phyloP scores from a whole-genome alignment of 2,888 invertebrate species.

The Smittia aterrima region DNA sequence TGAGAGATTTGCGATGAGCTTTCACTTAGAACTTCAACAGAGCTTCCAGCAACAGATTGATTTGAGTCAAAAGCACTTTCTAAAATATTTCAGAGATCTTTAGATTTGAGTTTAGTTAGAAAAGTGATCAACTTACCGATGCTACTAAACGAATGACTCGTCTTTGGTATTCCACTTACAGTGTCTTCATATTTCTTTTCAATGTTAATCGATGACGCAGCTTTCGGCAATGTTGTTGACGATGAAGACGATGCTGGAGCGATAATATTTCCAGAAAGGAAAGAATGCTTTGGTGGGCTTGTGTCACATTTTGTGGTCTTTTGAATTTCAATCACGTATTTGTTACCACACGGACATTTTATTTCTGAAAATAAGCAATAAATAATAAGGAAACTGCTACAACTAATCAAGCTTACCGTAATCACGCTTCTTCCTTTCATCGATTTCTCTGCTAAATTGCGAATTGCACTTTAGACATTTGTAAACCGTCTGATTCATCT shows the following conservation, averaged over 20 bases:
- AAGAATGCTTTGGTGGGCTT: constrained; percentile 9
- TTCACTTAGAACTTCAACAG: constrained; percentile 63
- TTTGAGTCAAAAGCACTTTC: constrained; percentile 52
- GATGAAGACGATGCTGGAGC: constrained; percentile 43
- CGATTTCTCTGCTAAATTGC: constrained; percentile 59
- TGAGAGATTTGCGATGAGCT: constrained; percentile 35
- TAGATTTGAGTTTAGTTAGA: neutral
- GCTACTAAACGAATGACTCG: constrained; percentile 30
- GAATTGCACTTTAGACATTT: constrained; percentile 64
- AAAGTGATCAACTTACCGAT: constrained; percentile 13
- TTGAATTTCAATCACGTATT: constrained; percentile 55
- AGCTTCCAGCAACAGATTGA: constrained; percentile 53
- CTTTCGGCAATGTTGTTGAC: constrained; percentile 12
- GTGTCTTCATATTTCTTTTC: constrained; percentile 23
- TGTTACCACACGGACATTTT: constrained; percentile 62
- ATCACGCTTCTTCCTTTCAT: constrained; percentile 45
- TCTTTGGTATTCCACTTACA: neutral
- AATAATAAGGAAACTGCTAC: neutral
- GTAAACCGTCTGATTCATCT: constrained; percentile 57
- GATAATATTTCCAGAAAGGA: constrained; percentile 6
- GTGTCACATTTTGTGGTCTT: constrained; percentile 26
- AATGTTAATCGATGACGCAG: constrained; percentile 15
- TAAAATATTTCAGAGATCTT: neutral
- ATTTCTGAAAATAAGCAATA: constrained; percentile 46
- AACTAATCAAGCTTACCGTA: constrained; percentile 45